Percentiles rank a stretch among this genome's conserved stretches.
Conservation (phyloP, 2,797 vertebrate species). For the Falco novaeseelandiae region DNA sequence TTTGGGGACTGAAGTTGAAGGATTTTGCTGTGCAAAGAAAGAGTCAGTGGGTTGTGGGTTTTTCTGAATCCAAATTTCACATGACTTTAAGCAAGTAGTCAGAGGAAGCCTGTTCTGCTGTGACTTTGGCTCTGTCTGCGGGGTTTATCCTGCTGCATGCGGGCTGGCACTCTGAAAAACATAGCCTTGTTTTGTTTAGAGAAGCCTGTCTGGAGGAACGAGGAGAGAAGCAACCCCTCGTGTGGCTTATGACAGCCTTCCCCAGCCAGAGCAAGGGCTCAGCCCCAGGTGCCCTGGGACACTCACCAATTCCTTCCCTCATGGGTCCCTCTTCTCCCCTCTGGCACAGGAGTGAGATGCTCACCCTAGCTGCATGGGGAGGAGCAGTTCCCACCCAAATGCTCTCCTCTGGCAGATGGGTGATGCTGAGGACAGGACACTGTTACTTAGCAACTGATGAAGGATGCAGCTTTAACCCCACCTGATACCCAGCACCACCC, state of each 20-base stretch:
- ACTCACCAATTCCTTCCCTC: background rate
- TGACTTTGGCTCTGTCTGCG: background rate
- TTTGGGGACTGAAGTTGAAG: background rate
- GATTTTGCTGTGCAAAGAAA: background rate
- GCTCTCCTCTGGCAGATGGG: background rate
- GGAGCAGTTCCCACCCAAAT: background rate
- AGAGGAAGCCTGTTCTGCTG: background rate
- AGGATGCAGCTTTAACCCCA: background rate
- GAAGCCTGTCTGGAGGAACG: background rate
- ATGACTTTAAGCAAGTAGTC: background rate
- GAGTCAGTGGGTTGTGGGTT: background rate
- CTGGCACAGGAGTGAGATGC: background rate
- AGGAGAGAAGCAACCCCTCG: background rate
- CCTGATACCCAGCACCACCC: background rate
- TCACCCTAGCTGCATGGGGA: background rate
- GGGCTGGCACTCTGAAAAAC: background rate
- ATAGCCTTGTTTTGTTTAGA: background rate
- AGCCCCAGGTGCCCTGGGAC: fast-evolving
- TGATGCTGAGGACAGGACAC: background rate
- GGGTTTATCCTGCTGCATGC: background rate
- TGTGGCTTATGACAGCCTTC: background rate
- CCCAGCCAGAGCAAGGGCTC: background rate
- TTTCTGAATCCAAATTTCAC: background rate
- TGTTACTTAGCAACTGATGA: slow-evolving; percentile 24
- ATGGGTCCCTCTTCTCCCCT: background rate